Percentiles rank a stretch among this genome's conserved stretches.
phyloP scores from a whole-genome alignment of 2,888 invertebrate species.

The Perizoma affinitatum region DNA sequence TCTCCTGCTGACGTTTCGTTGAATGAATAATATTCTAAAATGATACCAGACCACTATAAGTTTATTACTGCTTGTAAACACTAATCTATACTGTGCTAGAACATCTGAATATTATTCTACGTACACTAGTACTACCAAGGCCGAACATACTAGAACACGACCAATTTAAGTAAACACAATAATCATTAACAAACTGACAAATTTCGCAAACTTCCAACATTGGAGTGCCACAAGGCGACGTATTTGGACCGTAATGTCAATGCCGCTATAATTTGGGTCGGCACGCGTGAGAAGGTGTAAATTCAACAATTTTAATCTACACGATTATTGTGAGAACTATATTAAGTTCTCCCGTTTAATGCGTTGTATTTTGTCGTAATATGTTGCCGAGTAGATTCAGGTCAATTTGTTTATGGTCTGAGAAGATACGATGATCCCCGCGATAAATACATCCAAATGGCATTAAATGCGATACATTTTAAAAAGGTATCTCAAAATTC shows the following conservation, averaged over 20 bases:
- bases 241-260: conserved; percentile 55
- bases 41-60: no score
- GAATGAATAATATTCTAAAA: no score
- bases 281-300: conserved; percentile 25
- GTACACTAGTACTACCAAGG: conserved; percentile 41
- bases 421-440: conserved; percentile 33
- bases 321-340: conserved; percentile 27
- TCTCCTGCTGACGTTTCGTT: no score
- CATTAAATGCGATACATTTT: conserved; percentile 31
- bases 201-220: conserved; percentile 41
- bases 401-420: conserved; percentile 46
- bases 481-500: conserved; percentile 24
- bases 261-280: conserved; percentile 51
- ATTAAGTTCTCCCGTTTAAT: conserved; percentile 36
- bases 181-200: conserved; percentile 46
- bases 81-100: conserved; percentile 24
- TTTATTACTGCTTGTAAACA: not conserved
- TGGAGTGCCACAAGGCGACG: conserved; percentile 47
- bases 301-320: conserved; percentile 23
- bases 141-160: conserved; percentile 48
- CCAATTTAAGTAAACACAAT: conserved; percentile 49
- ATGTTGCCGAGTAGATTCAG: conserved; percentile 45
- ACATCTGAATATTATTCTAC: conserved; percentile 28
- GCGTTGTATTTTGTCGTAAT: conserved; percentile 30
- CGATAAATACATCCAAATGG: conserved; percentile 31